A percentile compares a stretch with the other conserved stretches of the same genome.
Conservation (phyloP, 2,113 vertebrate genomes). For the Pachyramphus minor region DNA sequence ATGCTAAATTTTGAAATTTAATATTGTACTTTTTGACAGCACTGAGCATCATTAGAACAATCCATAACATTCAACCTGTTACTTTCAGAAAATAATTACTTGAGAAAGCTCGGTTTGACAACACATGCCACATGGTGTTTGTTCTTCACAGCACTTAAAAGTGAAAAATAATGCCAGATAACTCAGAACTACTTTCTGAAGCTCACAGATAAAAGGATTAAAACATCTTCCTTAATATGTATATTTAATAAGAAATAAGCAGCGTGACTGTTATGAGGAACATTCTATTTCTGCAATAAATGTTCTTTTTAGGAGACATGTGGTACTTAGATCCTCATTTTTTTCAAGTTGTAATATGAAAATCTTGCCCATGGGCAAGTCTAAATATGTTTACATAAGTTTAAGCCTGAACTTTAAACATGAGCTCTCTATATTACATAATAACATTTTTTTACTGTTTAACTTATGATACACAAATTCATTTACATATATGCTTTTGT, state of each 20-base stretch:
- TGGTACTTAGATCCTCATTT: background rate
- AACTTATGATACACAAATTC: background rate
- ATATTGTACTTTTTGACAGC: background rate
- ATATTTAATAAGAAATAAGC: background rate
- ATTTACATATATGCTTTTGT: background rate
- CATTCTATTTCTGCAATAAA: conserved; percentile 14
- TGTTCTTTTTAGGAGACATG: background rate
- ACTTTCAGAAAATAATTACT: conserved; percentile 19
- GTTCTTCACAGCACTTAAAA: background rate
- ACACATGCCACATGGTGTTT: background rate
- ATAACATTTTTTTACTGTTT: background rate
- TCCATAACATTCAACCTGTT: background rate
- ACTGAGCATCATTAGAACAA: background rate
- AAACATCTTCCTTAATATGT: background rate
- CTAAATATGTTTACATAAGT: background rate
- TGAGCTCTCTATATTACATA: background rate
- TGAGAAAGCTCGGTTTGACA: conserved; percentile 8
- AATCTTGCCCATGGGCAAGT: background rate
- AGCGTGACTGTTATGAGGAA: background rate
- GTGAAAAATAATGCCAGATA: background rate
- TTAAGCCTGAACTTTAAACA: background rate
- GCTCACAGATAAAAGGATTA: background rate
- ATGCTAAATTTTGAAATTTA: background rate
- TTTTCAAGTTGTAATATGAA: background rate
- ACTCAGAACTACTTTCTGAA: background rate